A percentile compares a stretch with the other conserved stretches of the same genome.
phyloP scores from a whole-genome alignment of 1,140 invertebrate species.

The Armadillidium nasatum region DNA sequence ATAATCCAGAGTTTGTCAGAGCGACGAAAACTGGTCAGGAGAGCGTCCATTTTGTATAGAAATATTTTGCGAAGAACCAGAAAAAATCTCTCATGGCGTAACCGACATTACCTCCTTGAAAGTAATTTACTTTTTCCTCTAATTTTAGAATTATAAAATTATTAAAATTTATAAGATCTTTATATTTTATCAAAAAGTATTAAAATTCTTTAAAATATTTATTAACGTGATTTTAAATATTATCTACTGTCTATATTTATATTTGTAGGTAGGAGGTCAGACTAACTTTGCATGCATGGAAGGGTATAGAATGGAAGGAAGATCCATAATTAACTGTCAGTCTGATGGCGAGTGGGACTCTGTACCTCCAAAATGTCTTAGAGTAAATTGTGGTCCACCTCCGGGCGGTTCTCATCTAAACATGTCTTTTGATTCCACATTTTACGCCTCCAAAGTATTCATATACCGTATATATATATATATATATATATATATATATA shows the following conservation, averaged over 20 bases:
- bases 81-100: constrained; percentile 27
- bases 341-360: constrained; percentile 48
- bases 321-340: constrained; percentile 40
- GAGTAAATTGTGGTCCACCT: constrained; percentile 40
- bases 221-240: too few species aligned
- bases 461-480: not conserved
- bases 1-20: constrained; percentile 44
- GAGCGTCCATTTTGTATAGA: constrained; percentile 45
- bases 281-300: constrained; percentile 46
- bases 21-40: constrained; percentile 45
- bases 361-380: constrained; percentile 45
- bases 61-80: constrained; percentile 47
- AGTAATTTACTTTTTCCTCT: constrained; percentile 13
- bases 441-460: constrained; percentile 36
- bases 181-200: too few species aligned
- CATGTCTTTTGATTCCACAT: constrained; percentile 25
- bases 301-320: constrained; percentile 47
- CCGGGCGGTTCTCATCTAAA: constrained; percentile 29
- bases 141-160: too few species aligned
- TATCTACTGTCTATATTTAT: not conserved
- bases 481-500: too few species aligned
- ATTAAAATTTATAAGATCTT: too few species aligned
- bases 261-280: constrained; percentile 34
- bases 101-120: constrained; percentile 30
- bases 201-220: too few species aligned